Evolutionary conservation across 2,113 vertebrate genomes (phyloP), one percentile per base, ranked within the genome.

Genomic region (Clarias batrachus): DNA sequence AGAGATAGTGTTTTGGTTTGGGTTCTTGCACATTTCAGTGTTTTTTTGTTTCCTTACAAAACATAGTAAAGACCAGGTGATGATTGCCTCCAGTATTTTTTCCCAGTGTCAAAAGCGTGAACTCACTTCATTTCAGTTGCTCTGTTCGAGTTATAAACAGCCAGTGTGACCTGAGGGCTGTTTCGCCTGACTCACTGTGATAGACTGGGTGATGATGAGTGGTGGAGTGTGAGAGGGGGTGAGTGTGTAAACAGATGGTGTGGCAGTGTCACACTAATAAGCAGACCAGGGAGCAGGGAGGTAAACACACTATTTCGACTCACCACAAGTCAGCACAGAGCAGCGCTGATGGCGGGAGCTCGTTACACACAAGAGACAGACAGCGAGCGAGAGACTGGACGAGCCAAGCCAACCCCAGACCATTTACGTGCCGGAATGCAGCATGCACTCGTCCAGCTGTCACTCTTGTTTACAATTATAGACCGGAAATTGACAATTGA

Each of bases 171-270:
- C 10, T 19, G 56, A 60, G 68, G 63, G 13, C 84, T 54, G n/a
- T 60, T 41, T 85, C n/a, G 74, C n/a, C 33, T 82, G 65, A 82
- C 68, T 84, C 77, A 78, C 86, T 70, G 84, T 73, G 77, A 87
- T 87, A 13, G 37, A 77, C 71, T 87, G 79, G 48, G 76, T 85
- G 81, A 65, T 88, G 33, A 68, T 77, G 80, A 76, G 79, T 80
- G 71, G 59, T n/a, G 68, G 71, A 57, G 63, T 56, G 63, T 83
- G 73, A 73, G 56, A 13, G 74, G 25, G 37, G 37, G 16, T 3
- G 57, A 59, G 77, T n/a, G 60, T 48, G 84, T 86, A 77, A 88
- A 74, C 82, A 85, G 86, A 88, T 86, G 86, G 68, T 30, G 25
- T 33, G n/a, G 82, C n/a, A 71, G 68, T 77, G 19, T 82, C 33